phyloP scores from a whole-genome alignment of 2,113 vertebrate species.

The Salvelinus sp. region DNA sequence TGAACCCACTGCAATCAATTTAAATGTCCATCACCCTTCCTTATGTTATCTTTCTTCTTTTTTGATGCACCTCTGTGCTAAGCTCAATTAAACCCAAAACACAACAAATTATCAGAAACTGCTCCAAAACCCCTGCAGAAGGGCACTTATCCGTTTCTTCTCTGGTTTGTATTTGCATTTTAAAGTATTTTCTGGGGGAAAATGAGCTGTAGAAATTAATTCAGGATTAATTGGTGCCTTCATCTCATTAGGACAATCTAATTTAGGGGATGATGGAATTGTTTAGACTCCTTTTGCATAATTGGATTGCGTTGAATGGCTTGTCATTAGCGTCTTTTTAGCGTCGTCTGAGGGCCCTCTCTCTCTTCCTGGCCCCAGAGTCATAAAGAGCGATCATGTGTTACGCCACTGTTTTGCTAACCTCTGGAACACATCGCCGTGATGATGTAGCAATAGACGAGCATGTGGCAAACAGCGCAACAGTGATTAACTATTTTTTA shows the following conservation, averaged over 20 bases:
- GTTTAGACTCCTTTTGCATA: slow-evolving; percentile 99
- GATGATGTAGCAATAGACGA: slow-evolving; percentile 58
- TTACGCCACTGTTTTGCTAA: slow-evolving; percentile 85
- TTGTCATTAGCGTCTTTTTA: slow-evolving; percentile 99
- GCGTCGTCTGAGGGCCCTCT: slow-evolving; percentile 93
- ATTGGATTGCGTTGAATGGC: slow-evolving; percentile 99
- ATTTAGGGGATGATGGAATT: slow-evolving; percentile 99
- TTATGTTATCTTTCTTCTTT: not conserved
- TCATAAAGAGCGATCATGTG: slow-evolving; percentile 99
- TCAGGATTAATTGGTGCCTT: slow-evolving; percentile 99
- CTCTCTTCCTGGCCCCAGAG: slow-evolving; percentile 89
- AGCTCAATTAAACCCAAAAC: slow-evolving; percentile 41
- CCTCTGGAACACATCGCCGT: slow-evolving; percentile 68
- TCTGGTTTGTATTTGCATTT: slow-evolving; percentile 99
- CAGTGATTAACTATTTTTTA: slow-evolving; percentile 76
- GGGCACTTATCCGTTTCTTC: slow-evolving; percentile 77
- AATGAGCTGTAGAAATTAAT: slow-evolving; percentile 99
- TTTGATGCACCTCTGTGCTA: slow-evolving; percentile 35
- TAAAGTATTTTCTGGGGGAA: slow-evolving; percentile 99
- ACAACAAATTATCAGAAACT: slow-evolving; percentile 60
- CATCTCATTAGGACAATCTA: slow-evolving; percentile 99
- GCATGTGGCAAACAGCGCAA: slow-evolving; percentile 75
- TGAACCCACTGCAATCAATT: not conserved
- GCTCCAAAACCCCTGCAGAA: slow-evolving; percentile 85
- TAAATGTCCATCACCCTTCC: not conserved